Percentiles rank a stretch among this genome's conserved stretches.
Conservation (phyloP, 2,113 vertebrate genomes). For the Ptyas mucosa region DNA sequence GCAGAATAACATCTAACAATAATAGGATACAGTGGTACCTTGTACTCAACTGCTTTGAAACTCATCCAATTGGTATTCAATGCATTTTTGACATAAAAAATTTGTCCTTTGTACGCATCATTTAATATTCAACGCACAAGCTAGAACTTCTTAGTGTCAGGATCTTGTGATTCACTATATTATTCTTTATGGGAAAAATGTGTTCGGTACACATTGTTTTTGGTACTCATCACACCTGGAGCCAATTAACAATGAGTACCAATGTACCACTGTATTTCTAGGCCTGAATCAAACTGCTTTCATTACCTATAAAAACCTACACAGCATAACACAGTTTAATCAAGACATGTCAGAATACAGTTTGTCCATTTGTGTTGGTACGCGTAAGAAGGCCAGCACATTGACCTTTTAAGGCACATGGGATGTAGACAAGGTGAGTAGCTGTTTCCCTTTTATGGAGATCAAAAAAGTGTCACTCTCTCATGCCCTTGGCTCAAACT, state of each 20-base stretch:
- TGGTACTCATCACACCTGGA: neutral
- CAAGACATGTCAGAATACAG: neutral
- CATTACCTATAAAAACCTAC: neutral
- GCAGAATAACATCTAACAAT: neutral
- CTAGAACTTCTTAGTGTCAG: neutral
- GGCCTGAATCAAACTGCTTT: neutral
- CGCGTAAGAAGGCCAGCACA: too few relatives aligned
- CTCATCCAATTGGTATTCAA: neutral
- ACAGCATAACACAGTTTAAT: neutral
- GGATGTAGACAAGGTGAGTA: neutral
- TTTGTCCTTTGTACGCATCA: neutral
- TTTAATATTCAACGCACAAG: neutral
- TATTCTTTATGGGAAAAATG: neutral
- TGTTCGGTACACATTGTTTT: neutral
- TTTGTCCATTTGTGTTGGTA: neutral
- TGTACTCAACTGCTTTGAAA: neutral
- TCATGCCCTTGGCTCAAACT: neutral
- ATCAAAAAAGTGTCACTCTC: neutral
- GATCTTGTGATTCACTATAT: neutral
- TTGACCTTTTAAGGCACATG: neutral
- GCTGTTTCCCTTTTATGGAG: neutral
- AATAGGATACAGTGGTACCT: neutral
- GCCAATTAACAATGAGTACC: neutral
- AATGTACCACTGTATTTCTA: neutral
- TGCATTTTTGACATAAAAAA: neutral